phyloP scores from a whole-genome alignment of 2,797 vertebrate species.

The Anas georgica region DNA sequence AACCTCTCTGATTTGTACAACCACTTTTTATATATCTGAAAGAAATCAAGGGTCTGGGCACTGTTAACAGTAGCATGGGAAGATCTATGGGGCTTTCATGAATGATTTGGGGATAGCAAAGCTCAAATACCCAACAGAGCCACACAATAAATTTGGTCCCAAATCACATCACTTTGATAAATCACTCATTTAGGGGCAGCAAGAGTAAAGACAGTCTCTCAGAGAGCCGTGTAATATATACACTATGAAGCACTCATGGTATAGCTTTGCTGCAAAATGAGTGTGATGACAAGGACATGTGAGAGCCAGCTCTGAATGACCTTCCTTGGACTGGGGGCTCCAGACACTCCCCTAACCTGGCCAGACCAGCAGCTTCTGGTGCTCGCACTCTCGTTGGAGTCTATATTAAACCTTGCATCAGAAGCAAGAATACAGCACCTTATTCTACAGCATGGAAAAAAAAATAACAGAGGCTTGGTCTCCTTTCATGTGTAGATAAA shows the following conservation, averaged over 20 bases:
- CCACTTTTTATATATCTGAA: neutral
- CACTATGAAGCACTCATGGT: neutral
- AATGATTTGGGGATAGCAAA: neutral
- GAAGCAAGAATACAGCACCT: neutral
- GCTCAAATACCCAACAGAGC: neutral
- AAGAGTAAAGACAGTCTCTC: neutral
- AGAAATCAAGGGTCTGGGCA: neutral
- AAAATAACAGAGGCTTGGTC: no score
- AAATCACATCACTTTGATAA: neutral
- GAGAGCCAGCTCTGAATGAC: neutral
- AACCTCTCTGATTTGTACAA: neutral
- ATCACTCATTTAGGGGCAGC: neutral
- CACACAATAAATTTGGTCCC: neutral
- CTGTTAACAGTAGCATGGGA: neutral
- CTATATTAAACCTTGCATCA: neutral
- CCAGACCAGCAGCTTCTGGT: neutral
- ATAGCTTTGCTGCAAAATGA: neutral
- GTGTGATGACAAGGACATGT: neutral
- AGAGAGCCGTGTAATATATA: fast-evolving
- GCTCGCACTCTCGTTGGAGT: neutral
- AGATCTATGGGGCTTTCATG: neutral
- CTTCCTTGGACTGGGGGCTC: neutral
- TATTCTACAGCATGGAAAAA: neutral
- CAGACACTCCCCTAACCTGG: neutral
- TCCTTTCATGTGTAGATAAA: neutral